phyloP scores from a whole-genome alignment of 2,888 invertebrate genomes.

The Baronia brevicornis region DNA sequence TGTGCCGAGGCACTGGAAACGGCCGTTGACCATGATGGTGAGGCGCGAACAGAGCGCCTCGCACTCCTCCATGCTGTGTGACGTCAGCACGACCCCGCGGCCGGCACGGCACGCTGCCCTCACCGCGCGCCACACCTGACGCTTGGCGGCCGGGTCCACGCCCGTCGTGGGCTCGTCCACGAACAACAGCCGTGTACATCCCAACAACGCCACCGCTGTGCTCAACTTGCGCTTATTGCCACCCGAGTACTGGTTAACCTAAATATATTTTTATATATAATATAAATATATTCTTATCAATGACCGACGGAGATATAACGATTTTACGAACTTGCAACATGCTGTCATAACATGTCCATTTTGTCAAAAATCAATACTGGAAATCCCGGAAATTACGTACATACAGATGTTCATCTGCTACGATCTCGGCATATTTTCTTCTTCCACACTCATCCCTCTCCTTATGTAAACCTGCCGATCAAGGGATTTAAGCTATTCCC shows the following conservation, averaged over 20 bases:
- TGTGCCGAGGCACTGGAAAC: constrained; percentile 83
- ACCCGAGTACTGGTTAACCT: constrained; percentile 79
- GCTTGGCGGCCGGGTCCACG: constrained; percentile 87
- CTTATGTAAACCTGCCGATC: too few relatives aligned
- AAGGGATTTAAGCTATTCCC: too few relatives aligned
- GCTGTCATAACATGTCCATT: too few relatives aligned
- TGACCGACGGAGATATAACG: too few relatives aligned
- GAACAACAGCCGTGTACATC: constrained; percentile 80
- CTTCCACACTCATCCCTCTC: too few relatives aligned
- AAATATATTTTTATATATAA: too few relatives aligned
- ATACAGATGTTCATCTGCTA: too few relatives aligned
- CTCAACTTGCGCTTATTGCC: constrained; percentile 85
- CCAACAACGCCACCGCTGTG: constrained; percentile 81
- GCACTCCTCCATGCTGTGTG: constrained; percentile 91
- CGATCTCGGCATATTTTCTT: too few relatives aligned
- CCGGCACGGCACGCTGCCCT: constrained; percentile 79
- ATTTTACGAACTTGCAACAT: too few relatives aligned
- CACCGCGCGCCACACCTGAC: constrained; percentile 82
- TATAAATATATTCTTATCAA: too few relatives aligned
- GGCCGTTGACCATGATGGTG: constrained; percentile 88
- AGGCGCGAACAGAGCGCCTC: constrained; percentile 87
- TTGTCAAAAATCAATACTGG: too few relatives aligned
- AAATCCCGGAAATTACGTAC: too few relatives aligned
- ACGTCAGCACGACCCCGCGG: constrained; percentile 84
- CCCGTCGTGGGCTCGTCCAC: constrained; percentile 82